phyloP scores from a whole-genome alignment of 1,140 invertebrate genomes.

The Drosophila sturtevanti region DNA sequence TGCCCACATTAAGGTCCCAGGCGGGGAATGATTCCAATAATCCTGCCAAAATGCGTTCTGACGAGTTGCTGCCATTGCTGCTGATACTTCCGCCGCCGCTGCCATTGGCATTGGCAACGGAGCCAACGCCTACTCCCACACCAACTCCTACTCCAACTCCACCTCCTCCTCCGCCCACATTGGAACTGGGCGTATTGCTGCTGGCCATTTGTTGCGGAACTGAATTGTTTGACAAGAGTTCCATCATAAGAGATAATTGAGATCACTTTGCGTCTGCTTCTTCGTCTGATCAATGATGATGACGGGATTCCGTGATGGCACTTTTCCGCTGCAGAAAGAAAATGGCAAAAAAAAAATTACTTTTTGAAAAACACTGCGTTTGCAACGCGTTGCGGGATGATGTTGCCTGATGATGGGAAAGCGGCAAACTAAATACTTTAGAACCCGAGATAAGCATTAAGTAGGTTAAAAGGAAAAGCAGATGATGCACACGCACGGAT shows the following conservation, averaged over 20 bases:
- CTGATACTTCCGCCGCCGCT: constrained; percentile 58
- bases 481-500: background rate
- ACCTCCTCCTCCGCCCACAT: constrained; percentile 12
- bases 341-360: background rate
- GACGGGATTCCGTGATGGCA: constrained; percentile 28
- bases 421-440: constrained; percentile 59
- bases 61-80: constrained; percentile 73
- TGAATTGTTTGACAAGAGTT: constrained; percentile 79
- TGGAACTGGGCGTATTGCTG: constrained; percentile 66
- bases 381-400: constrained; percentile 59
- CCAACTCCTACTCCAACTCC: background rate
- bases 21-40: constrained; percentile 74
- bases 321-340: constrained; percentile 47
- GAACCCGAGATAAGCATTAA: constrained; percentile 59
- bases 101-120: constrained; percentile 40
- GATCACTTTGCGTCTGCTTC: constrained; percentile 62
- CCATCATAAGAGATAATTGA: constrained; percentile 77
- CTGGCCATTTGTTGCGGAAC: constrained; percentile 77
- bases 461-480: constrained; percentile 45
- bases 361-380: constrained; percentile 47
- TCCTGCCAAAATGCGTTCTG: constrained; percentile 70
- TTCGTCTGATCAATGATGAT: constrained; percentile 18
- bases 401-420: constrained; percentile 58
- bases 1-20: constrained; percentile 70
- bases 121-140: background rate